Evolutionary conservation across 2,113 vertebrate genomes (phyloP).

Genomic region (Thalassoma bifasciatum): DNA sequence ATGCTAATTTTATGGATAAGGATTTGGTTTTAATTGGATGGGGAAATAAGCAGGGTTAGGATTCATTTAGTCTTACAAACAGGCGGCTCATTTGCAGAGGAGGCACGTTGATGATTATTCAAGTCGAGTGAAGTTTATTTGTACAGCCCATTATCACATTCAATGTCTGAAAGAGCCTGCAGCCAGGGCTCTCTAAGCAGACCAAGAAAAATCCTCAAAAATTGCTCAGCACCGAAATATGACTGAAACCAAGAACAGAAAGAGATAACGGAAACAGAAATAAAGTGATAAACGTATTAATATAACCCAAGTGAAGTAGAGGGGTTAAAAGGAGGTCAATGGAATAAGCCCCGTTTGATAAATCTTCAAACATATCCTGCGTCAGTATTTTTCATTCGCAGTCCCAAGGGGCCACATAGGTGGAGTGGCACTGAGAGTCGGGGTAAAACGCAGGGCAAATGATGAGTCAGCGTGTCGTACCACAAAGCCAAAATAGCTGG

Average conservation of each 20-base stretch:
- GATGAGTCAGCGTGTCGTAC: neutral
- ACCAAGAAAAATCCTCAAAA: neutral
- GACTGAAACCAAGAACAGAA: neutral
- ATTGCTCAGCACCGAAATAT: neutral
- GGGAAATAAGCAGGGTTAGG: constrained; percentile 24
- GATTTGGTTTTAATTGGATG: constrained; percentile 46
- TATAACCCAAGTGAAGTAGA: neutral
- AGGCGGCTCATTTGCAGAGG: constrained; percentile 32
- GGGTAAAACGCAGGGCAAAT: neutral
- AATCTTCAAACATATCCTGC: neutral
- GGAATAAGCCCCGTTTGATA: neutral
- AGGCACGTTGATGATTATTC: constrained; percentile 22
- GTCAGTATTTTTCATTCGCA: neutral
- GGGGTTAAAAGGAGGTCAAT: constrained; percentile 1
- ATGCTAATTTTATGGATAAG: constrained; percentile 47
- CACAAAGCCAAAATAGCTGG: neutral
- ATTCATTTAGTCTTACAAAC: constrained; percentile 45
- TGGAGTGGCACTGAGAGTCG: constrained; percentile 12
- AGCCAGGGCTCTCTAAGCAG: neutral
- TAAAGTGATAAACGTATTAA: neutral
- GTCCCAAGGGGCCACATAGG: neutral
- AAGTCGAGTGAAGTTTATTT: constrained; percentile 27
- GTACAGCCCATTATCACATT: constrained; percentile 41
- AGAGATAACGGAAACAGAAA: neutral
- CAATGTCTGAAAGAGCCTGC: constrained; percentile 23